Percentiles rank a stretch among this genome's conserved stretches.
Conservation (phyloP, 2,113 vertebrate genomes). For the Pseudonaja textilis region DNA sequence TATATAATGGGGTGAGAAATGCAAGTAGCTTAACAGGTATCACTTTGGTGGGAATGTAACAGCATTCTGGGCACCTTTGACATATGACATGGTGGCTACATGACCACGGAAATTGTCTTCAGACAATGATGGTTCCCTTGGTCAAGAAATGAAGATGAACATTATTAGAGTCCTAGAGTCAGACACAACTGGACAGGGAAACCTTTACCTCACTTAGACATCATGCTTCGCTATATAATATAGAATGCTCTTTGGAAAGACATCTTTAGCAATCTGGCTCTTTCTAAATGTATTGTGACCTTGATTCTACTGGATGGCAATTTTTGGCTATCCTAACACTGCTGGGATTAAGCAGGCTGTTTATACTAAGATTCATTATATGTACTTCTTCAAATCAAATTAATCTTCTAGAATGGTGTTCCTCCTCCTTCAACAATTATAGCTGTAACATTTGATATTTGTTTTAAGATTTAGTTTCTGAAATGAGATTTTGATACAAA, state of each 20-base stretch:
- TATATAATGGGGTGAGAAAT: background rate
- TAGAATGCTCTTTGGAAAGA: background rate
- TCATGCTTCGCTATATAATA: background rate
- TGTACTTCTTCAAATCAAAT: conserved; percentile 4
- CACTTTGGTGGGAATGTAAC: background rate
- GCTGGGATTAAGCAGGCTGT: background rate
- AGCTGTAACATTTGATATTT: background rate
- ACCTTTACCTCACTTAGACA: background rate
- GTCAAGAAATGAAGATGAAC: background rate
- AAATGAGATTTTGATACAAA: background rate
- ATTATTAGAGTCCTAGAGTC: background rate
- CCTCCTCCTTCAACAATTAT: background rate
- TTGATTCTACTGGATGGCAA: background rate
- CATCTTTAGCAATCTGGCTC: background rate
- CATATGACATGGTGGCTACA: background rate
- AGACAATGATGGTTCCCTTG: background rate
- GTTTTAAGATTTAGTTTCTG: conserved; percentile 23
- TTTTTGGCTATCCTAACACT: background rate
- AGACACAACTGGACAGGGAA: background rate
- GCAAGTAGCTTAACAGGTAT: background rate
- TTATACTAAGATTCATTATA: background rate
- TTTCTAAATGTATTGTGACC: background rate
- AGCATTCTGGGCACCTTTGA: background rate
- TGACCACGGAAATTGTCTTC: background rate
- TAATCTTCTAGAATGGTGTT: background rate